Evolutionary conservation across 2,797 vertebrate species (phyloP).

Genomic region (Pelochelys cantorii): DNA sequence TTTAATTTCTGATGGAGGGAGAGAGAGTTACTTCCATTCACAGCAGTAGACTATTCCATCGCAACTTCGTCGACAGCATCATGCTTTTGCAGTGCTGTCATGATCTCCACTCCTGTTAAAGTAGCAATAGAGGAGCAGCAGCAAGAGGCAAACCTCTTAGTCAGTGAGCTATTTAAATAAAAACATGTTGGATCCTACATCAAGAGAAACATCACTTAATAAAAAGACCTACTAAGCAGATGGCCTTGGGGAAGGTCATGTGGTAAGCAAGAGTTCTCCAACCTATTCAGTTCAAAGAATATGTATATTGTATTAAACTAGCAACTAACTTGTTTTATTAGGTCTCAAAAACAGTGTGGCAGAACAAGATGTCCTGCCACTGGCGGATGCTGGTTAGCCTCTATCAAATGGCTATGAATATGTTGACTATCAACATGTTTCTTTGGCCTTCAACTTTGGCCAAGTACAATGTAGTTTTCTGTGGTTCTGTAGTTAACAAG

Average conservation of each 20-base stretch:
- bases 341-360: slow-evolving; percentile 47
- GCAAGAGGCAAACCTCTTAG: slow-evolving; percentile 16
- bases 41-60: slow-evolving; percentile 39
- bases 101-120: background rate
- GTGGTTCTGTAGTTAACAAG: background rate
- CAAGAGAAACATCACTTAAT: background rate
- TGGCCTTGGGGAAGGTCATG: slow-evolving; percentile 20
- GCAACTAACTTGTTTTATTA: slow-evolving; percentile 27
- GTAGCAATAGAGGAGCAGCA: slow-evolving; percentile 17
- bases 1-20: slow-evolving; percentile 60
- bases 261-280: slow-evolving; percentile 13
- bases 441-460: slow-evolving; percentile 8
- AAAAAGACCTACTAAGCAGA: background rate
- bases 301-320: slow-evolving; percentile 4
- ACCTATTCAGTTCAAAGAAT: slow-evolving; percentile 29
- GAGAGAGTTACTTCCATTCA: background rate
- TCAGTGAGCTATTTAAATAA: background rate
- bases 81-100: slow-evolving; percentile 20
- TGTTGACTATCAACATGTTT: slow-evolving; percentile 36
- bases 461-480: slow-evolving; percentile 24
- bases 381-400: slow-evolving; percentile 50
- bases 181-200: background rate
- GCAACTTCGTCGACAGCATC: slow-evolving; percentile 61
- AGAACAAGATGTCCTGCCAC: slow-evolving; percentile 76
- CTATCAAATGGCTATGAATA: slow-evolving; percentile 35